Conservation (phyloP, 37 sponge, comb jelly and placozoan species). For the Cladorhizidae sp. region DNA sequence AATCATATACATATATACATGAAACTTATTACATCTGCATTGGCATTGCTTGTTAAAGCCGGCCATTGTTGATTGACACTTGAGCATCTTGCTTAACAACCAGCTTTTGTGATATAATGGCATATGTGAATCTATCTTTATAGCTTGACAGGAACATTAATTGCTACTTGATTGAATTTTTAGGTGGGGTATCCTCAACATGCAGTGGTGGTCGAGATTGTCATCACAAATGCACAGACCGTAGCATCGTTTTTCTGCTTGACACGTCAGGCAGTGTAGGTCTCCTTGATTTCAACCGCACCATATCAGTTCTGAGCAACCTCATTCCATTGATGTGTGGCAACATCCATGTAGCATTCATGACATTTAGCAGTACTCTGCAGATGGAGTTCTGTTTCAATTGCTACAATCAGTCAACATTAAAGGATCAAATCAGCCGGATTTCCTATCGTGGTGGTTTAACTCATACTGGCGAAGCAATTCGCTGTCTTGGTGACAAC, state of each 20-base stretch:
- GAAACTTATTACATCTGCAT: no score
- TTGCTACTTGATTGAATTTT: no score
- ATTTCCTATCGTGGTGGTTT: not conserved
- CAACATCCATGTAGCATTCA: not conserved
- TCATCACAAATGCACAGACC: not conserved
- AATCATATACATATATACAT: no score
- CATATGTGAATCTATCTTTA: no score
- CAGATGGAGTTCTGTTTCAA: slow-evolving; percentile 20
- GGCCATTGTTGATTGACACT: no score
- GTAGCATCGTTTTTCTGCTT: slow-evolving; percentile 10
- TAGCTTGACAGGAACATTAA: no score
- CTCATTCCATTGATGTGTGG: not conserved
- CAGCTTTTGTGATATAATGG: no score
- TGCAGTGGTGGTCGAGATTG: no score
- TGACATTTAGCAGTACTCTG: not conserved
- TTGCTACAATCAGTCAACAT: not conserved
- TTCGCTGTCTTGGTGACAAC: not conserved
- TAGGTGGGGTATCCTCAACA: no score
- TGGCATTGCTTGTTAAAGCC: no score
- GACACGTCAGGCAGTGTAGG: slow-evolving; percentile 23
- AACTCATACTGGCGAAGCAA: not conserved
- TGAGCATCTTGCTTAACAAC: no score
- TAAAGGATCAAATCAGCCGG: not conserved
- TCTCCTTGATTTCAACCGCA: not conserved
- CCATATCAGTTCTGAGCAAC: not conserved